Base-by-base conservation (phyloP, 2,113 vertebrate species). In the Oreochromis aureus region DNA sequence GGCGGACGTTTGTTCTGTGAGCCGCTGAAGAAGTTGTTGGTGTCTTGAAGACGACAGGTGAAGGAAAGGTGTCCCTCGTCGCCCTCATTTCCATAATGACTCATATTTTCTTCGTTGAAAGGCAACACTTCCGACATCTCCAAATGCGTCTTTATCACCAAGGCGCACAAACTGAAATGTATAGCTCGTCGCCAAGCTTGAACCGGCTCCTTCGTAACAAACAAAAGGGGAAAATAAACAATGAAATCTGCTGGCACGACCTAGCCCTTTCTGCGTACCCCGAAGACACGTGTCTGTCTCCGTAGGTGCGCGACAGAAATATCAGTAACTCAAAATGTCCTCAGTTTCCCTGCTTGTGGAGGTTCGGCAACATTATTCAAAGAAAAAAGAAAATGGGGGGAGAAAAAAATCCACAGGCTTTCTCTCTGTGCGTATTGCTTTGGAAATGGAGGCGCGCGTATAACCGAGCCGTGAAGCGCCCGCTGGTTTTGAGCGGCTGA, bases 41-140 rank as follows among this genome's bases (percentile, higher is more conserved):
- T 99, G 95, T 98, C 98, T 96, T 98, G 98, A 79, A 99, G 98
- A 93, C 98, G 98, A 96, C 98, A 99, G 97, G 98, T 98, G 97
- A 99, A 99, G 95, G 98, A 98, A 93, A 99, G 97, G 95, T 99
- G 98, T 92, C 96, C 97, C 91, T 98, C 97, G 89, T 98, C 98
- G 89, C 97, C 96, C 92, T 98, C 98, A 90, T 97, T 95, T 94
- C 97, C 97, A 96, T 98, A 99, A 95, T 97, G 98, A 94, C 96
- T 97, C 98, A 98, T 98, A 95, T 99, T 98, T 84, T 99, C 98
- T 92, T 99, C 98, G 96, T 97, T 97, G 96, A 98, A 99, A 92
- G 98, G 98, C 94, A 99, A 95, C 92, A 99, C 97, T 95, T 99
- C 98, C 94, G 98, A 99, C 98, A 98, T 99, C 91, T 95, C 95